Conservation (phyloP, 2,797 vertebrate species). For the Argyrosomus regius region DNA sequence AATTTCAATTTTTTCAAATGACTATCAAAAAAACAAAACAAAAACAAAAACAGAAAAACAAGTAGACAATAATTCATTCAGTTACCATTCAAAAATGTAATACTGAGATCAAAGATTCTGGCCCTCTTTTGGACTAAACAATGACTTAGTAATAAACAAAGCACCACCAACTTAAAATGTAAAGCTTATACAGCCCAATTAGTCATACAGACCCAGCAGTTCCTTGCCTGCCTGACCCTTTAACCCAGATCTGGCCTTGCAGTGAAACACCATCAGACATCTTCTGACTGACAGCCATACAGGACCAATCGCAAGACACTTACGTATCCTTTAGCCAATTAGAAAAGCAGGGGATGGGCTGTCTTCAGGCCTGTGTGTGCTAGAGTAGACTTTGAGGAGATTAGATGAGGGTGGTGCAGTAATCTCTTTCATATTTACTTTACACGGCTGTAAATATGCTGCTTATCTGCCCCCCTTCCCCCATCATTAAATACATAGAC, state of each 20-base stretch:
- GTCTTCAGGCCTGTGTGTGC: constrained; percentile 42
- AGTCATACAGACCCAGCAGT: constrained; percentile 3
- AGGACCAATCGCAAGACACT: constrained; percentile 53
- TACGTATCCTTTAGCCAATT: constrained; percentile 45
- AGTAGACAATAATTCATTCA: not conserved
- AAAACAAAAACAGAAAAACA: too few relatives aligned
- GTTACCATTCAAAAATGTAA: not conserved
- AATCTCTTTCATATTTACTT: constrained; percentile 79
- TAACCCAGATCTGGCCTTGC: constrained; percentile 34
- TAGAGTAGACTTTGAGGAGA: constrained; percentile 66
- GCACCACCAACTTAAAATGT: not conserved
- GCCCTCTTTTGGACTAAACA: not conserved
- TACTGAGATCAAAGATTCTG: not conserved
- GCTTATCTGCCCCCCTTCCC: constrained; percentile 48
- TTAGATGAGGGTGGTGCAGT: constrained; percentile 62
- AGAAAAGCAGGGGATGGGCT: constrained; percentile 25
- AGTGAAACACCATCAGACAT: constrained; percentile 14
- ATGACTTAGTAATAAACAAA: not conserved
- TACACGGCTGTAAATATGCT: constrained; percentile 72
- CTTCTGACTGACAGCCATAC: constrained; percentile 42
- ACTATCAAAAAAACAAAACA: not conserved
- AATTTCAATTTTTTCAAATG: not conserved
- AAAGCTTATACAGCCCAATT: constrained; percentile 8
- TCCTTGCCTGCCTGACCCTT: constrained; percentile 25
- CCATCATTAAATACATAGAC: constrained; percentile 49